phyloP scores from a whole-genome alignment of 2,888 invertebrate species.

The Tiliacea aurago region DNA sequence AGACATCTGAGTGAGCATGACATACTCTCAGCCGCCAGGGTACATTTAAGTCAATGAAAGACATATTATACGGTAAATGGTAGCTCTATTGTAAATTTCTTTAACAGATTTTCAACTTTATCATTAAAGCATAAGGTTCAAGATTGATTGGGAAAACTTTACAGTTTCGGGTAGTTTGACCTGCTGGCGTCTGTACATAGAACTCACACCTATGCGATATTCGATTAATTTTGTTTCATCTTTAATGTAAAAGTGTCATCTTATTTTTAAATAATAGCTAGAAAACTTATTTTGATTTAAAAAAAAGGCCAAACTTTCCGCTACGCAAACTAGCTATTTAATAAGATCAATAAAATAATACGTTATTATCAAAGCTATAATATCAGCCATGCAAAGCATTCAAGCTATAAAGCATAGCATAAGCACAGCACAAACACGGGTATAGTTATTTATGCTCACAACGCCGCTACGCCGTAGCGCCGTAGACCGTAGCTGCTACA shows the following conservation, averaged over 20 bases:
- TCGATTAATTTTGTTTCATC: neutral
- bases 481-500: constrained; percentile 52
- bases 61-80: too few species aligned
- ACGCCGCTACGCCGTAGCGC: constrained; percentile 60
- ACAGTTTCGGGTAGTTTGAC: too few species aligned
- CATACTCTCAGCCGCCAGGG: too few species aligned
- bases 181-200: too few species aligned
- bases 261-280: neutral
- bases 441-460: constrained; percentile 45
- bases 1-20: too few species aligned
- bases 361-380: too few species aligned
- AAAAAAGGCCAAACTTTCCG: neutral
- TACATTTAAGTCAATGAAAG: too few species aligned
- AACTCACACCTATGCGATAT: neutral
- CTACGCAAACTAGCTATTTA: neutral
- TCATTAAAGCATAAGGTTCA: too few species aligned
- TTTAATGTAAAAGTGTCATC: neutral
- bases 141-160: too few species aligned
- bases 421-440: constrained; percentile 22
- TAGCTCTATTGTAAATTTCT: too few species aligned
- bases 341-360: neutral
- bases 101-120: too few species aligned
- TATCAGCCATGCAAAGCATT: neutral
- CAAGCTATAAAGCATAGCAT: constrained; percentile 10
- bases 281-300: neutral